A percentile compares a stretch with the other conserved stretches of the same genome.
phyloP scores from a whole-genome alignment of 2,797 vertebrate genomes.

The Anguilla pacifica region DNA sequence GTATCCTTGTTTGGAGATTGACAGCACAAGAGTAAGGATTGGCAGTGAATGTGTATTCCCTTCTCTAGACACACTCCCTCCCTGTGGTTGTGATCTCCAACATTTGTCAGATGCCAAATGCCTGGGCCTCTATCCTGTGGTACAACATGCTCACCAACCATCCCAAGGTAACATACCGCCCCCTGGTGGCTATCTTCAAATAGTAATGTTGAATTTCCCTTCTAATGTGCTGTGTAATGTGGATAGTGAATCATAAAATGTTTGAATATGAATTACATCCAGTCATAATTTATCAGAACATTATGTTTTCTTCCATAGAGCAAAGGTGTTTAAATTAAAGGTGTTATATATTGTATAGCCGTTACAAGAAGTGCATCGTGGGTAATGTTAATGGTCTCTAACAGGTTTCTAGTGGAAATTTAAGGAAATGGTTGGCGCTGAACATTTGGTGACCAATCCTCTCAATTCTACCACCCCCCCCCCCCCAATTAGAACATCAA shows the following conservation, averaged over 20 bases:
- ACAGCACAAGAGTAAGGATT: not conserved
- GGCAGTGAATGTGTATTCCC: not conserved
- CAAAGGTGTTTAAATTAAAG: not conserved
- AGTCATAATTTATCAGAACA: not conserved
- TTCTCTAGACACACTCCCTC: conserved; percentile 86
- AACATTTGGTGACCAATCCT: not conserved
- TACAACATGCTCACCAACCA: conserved; percentile 99
- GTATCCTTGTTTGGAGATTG: not conserved
- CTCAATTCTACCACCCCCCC: not conserved
- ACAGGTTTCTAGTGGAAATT: not conserved
- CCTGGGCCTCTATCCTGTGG: conserved; percentile 98
- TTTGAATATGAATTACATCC: not conserved
- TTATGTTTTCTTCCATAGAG: not conserved
- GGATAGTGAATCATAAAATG: not conserved
- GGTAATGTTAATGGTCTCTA: not conserved
- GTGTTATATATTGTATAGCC: not conserved
- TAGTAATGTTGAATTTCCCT: not conserved
- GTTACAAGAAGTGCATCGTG: not conserved
- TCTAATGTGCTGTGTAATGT: not conserved
- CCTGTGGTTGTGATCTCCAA: conserved; percentile 98
- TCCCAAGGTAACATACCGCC: conserved; percentile 83
- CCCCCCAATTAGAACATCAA: conserved; percentile 85
- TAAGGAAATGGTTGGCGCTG: not conserved
- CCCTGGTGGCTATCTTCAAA: conserved; percentile 37
- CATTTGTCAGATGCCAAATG: conserved; percentile 99